phyloP scores from a whole-genome alignment of 2,113 vertebrate species.

The Thalassarche chlororhynchos region DNA sequence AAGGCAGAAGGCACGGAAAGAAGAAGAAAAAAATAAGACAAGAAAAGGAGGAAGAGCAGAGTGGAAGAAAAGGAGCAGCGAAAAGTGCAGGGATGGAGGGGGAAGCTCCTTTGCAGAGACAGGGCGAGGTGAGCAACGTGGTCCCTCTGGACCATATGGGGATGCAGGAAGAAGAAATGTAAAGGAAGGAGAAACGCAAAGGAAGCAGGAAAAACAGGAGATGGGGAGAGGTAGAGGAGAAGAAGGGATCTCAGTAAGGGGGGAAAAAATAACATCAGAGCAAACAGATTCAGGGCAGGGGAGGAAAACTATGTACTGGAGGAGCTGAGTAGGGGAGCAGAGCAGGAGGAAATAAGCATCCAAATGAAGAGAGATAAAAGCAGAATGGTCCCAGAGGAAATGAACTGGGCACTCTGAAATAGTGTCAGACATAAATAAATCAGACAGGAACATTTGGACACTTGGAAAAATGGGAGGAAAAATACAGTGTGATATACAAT shows the following conservation, averaged over 20 bases:
- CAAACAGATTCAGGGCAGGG: not conserved
- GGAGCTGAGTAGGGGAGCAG: not conserved
- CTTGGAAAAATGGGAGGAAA: conserved; percentile 34
- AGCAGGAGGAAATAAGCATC: not conserved
- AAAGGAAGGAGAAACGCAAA: not conserved
- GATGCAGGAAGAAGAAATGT: not conserved
- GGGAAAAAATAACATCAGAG: not conserved
- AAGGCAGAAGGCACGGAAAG: not conserved
- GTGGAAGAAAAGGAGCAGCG: not conserved
- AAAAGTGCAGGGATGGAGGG: not conserved
- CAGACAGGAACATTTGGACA: conserved; percentile 1
- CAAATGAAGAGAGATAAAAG: conserved; percentile 26
- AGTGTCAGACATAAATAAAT: conserved; percentile 47
- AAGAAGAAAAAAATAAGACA: not conserved
- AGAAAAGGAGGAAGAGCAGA: not conserved
- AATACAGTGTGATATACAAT: not conserved
- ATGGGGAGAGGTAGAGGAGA: not conserved
- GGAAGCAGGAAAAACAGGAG: not conserved
- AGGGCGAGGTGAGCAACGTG: not conserved
- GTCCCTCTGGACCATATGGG: not conserved
- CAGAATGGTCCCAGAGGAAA: conserved; percentile 28
- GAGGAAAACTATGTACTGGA: not conserved
- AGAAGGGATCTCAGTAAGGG: not conserved
- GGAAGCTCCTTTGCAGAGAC: not conserved
- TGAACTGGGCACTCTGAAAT: conserved; percentile 14